Evolutionary conservation across 2,113 vertebrate species (phyloP).

Genomic region (Leiothrix lutea): DNA sequence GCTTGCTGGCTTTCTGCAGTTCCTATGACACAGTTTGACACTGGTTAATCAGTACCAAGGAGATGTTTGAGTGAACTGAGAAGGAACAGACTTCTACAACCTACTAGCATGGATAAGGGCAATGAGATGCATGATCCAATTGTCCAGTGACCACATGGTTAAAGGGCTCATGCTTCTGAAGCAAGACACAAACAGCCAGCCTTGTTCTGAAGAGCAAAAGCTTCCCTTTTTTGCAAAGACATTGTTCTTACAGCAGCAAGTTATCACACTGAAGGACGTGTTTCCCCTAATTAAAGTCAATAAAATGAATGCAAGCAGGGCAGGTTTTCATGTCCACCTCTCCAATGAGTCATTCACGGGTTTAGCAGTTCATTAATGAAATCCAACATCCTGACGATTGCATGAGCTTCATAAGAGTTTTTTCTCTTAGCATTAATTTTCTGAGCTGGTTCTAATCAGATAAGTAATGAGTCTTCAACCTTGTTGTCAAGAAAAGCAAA

Average conservation of each 20-base stretch:
- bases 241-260: background rate
- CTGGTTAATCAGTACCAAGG: background rate
- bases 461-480: slow-evolving; percentile 16
- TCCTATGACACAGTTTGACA: background rate
- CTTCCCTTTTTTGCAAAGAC: background rate
- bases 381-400: background rate
- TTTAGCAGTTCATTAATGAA: background rate
- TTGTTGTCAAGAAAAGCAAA: slow-evolving; percentile 50
- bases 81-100: background rate
- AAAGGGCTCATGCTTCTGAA: background rate
- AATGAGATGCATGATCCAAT: background rate
- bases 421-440: background rate
- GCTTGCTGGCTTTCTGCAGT: background rate
- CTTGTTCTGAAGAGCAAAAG: background rate
- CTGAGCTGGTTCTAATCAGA: slow-evolving; percentile 6
- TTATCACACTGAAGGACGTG: background rate
- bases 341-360: background rate
- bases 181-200: background rate
- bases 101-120: background rate
- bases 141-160: background rate
- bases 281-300: background rate
- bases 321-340: background rate
- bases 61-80: background rate
- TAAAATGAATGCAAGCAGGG: background rate
- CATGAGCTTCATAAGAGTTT: background rate